Conservation (phyloP, 2,113 vertebrate genomes). For the Cygnus buccinator region DNA sequence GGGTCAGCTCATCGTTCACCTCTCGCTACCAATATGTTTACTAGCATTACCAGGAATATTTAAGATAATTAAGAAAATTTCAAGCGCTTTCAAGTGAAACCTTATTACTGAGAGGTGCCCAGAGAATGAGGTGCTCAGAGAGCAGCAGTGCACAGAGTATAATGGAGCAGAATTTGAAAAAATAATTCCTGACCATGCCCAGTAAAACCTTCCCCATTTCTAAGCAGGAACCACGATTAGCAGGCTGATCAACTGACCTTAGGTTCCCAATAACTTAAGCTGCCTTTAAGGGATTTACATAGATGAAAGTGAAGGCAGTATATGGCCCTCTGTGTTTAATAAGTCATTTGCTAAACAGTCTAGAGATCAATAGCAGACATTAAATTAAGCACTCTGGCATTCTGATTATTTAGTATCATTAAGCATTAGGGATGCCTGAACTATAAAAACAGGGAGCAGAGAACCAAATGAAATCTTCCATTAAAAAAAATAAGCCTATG, state of each 20-base stretch:
- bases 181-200: neutral
- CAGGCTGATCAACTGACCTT: neutral
- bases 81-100: neutral
- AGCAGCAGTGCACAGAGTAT: neutral
- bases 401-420: conserved; percentile 70
- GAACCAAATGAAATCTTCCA: conserved; percentile 65
- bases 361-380: conserved; percentile 39
- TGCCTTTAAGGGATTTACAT: neutral
- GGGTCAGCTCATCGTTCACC: neutral
- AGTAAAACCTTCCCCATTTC: conserved; percentile 4
- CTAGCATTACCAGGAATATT: neutral
- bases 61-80: neutral
- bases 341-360: conserved; percentile 28
- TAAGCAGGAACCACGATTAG: neutral
- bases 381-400: conserved; percentile 67
- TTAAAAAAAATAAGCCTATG: neutral
- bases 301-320: neutral
- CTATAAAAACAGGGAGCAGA: conserved; percentile 61
- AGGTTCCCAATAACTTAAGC: neutral
- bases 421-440: conserved; percentile 57
- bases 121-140: neutral
- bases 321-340: neutral
- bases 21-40: neutral
- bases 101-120: neutral
- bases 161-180: neutral